Base-by-base conservation (phyloP, 2,113 vertebrate species). In the Dasypus novemcinctus region DNA sequence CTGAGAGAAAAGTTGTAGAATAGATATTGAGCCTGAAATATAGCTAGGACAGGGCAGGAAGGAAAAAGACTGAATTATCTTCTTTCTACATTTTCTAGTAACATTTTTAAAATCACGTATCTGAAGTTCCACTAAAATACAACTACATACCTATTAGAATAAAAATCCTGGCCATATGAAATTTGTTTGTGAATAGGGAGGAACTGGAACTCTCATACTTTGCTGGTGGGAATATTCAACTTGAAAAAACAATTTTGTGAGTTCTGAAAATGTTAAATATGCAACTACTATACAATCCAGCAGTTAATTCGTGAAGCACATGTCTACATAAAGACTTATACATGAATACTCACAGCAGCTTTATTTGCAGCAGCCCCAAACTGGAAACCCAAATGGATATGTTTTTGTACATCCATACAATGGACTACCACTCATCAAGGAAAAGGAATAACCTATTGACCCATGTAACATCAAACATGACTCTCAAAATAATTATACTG, bases 1-100 rank as follows among this genome's bases (percentile, higher is more conserved):
- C 38, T 63, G 15, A 94, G 43, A 78, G 9, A 92, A 75, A n/a
- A 23, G 43, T 94, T 78, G 93, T 64, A 31, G 31, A 96, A 79
- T 81, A 75, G 57, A 49, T 54, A 31, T 3, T 69, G 25, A 72
- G 84, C 36, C n/a, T 78, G 69, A 93, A 89, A 78, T 78, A 78
- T 78, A 76, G 49, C 49, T 85, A 93, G 20, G 81, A 80, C 23
- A 72, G 27, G 7, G 13, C 13, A 78, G 41, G 71, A 74, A 69
- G 29, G 33, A 68, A 68, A 66, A 93, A 89, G 57, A 81, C 12
- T 18, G 33, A 88, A 72, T 27, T 2, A 13, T 66, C 18, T 86
- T 81, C 49, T 18, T 14, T 68, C 75, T 21, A 15, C 23, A 33
- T 82, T 92, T 87, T 21, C 54, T 66, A 72, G 8, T 13, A 76